phyloP scores from a whole-genome alignment of 2,888 invertebrate genomes.

The Tetranychus piercei region DNA sequence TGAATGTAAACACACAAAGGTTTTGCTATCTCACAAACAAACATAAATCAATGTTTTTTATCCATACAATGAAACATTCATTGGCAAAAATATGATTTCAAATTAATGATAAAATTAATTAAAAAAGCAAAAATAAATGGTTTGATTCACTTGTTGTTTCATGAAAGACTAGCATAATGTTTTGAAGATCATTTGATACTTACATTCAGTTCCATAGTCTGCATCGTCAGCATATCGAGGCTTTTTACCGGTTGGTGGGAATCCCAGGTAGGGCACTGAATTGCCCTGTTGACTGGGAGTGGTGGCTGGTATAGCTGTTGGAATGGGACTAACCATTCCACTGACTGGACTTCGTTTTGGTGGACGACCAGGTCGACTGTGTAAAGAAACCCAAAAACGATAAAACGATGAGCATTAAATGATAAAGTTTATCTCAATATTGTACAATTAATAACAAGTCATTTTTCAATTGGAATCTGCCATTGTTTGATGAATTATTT shows the following conservation, averaged over 20 bases:
- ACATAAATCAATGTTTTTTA: too few species aligned
- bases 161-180: too few species aligned
- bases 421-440: background rate
- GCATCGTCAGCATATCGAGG: slow-evolving; percentile 22
- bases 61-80: background rate
- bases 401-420: slow-evolving; percentile 4
- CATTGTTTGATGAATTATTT: too few species aligned
- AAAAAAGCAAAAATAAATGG: background rate
- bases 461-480: too few species aligned
- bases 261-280: slow-evolving; percentile 18
- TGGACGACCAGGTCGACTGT: slow-evolving; percentile 26
- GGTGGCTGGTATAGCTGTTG: slow-evolving; percentile 14
- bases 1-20: too few species aligned
- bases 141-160: too few species aligned
- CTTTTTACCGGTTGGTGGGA: slow-evolving; percentile 19
- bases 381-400: slow-evolving; percentile 12
- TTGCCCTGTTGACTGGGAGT: slow-evolving; percentile 15
- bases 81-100: background rate
- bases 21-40: too few species aligned
- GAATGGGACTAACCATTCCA: slow-evolving; percentile 24
- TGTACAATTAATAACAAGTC: too few species aligned
- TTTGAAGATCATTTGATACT: too few species aligned
- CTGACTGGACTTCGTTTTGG: slow-evolving; percentile 26
- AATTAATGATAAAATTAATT: background rate
- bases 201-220: slow-evolving; percentile 20